Conservation (phyloP, 2,797 vertebrate species). For the Carapus acus region DNA sequence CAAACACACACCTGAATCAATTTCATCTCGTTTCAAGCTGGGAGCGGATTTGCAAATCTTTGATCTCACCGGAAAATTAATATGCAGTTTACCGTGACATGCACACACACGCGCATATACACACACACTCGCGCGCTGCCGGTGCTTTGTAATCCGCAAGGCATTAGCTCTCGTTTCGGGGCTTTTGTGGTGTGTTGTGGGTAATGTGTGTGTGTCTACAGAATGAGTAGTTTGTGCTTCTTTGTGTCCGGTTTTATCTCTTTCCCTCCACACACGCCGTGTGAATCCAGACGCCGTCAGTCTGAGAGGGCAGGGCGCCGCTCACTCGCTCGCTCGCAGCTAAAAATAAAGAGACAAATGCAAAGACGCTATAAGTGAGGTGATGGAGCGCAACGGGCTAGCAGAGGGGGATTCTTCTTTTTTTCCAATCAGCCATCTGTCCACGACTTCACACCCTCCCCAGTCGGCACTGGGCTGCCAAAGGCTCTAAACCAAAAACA, state of each 20-base stretch:
- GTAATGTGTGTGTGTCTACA: too few relatives aligned
- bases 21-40: too few relatives aligned
- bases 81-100: too few relatives aligned
- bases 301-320: not conserved
- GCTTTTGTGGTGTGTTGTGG: too few relatives aligned
- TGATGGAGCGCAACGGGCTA: slow-evolving; percentile 48
- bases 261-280: not conserved
- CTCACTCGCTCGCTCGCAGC: too few relatives aligned
- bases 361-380: slow-evolving; percentile 38
- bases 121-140: too few relatives aligned
- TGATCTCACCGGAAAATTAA: too few relatives aligned
- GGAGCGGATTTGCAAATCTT: too few relatives aligned
- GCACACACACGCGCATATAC: too few relatives aligned
- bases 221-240: not conserved
- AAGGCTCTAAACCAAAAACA: slow-evolving; percentile 39
- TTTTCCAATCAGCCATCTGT: slow-evolving; percentile 64
- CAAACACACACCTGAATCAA: too few relatives aligned
- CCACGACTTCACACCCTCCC: slow-evolving; percentile 63
- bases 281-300: not conserved
- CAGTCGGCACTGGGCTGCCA: slow-evolving; percentile 51
- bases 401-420: slow-evolving; percentile 52
- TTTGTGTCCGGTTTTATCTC: not conserved
- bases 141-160: too few relatives aligned
- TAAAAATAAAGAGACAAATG: slow-evolving; percentile 28
- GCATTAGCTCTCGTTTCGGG: too few relatives aligned